These are phyloP conservation scores for Neodiprion lecontei DNA, from an alignment of 1,140 invertebrate species.

Conservation along the genomic window DNA sequence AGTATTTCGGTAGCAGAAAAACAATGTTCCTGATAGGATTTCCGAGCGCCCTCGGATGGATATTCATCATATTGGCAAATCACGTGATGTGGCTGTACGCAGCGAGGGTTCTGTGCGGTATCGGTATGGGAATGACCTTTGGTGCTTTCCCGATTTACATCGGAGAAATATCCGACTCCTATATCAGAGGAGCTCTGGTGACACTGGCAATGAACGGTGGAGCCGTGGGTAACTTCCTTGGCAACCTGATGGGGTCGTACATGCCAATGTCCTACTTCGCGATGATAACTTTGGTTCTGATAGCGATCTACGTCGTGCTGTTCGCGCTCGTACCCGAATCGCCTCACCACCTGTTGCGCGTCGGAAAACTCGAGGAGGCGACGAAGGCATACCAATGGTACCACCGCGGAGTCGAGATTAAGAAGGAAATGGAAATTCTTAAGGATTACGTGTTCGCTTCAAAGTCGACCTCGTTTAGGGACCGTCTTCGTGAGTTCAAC, in stretches of 20 bases:
- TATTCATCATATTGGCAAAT: slow-evolving; percentile 55
- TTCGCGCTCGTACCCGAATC: background rate
- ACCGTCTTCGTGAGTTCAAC: background rate
- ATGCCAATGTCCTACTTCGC: background rate
- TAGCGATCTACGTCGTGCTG: background rate
- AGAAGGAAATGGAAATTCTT: background rate
- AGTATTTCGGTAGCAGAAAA: background rate
- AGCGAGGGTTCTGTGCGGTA: slow-evolving; percentile 64
- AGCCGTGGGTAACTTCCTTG: background rate
- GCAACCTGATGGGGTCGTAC: background rate
- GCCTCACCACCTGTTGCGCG: slow-evolving; percentile 4
- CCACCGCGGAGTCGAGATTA: background rate
- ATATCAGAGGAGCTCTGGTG: slow-evolving; percentile 66
- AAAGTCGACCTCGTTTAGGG: background rate
- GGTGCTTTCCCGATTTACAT: slow-evolving; percentile 60
- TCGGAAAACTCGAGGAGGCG: background rate
- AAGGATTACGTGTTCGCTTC: background rate
- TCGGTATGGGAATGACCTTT: slow-evolving; percentile 63
- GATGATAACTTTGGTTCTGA: background rate
- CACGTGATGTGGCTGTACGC: slow-evolving; percentile 53
- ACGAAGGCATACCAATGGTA: background rate
- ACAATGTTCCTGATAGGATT: slow-evolving; percentile 55
- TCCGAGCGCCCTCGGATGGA: slow-evolving; percentile 60
- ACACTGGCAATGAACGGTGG: slow-evolving; percentile 23
- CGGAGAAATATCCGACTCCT: slow-evolving; percentile 66